Evolutionary conservation across 2,113 vertebrate genomes (phyloP), one percentile per base, ranked within the genome.

Genomic region (Pampusana beccarii): DNA sequence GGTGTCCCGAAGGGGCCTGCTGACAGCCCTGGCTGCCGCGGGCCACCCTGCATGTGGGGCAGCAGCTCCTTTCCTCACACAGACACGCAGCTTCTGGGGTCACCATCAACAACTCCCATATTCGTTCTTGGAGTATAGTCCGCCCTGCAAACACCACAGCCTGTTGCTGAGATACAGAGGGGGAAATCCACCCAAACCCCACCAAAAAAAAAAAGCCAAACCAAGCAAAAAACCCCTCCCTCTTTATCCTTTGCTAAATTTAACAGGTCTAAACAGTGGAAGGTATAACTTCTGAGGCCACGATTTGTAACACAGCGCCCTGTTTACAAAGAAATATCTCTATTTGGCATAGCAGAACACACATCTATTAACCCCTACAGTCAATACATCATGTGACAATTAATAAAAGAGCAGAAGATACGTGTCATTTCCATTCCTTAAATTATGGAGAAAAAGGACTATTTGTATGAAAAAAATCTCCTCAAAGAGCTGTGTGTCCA

Each of bases 291-390:
- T 88, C 57, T 56, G 51, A 73, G 48, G 28, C 26, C 54, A 11
- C 6, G 36, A 67, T 24, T 70, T 65, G 33, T 50, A 88, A 36
- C 15, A 29, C 4, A 83, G 19, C 4, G 16, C 44, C 31, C 31
- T 71, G 31, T 62, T 71, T 87, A 81, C 62, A 88, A 80, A 90
- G 2, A 69, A 94, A 50, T 61, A 90, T 38, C 46, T 81, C 51
- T 16, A 1, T 65, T 10, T 75, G 66, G 16, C 61, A 90, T 13
- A 40, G 48, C 48, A 70, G 25, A 87, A 56, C 1, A 38, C 13
- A 56, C 24, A 50, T 44, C 66, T 54, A 54, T 70, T 57, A 25
- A 91, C 24, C 9, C 14, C 58, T 48, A 20, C 14, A 36, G 48
- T 50, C 57, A 82, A 38, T 1, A 64, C 14, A 51, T 34, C 34